Evolutionary conservation across 2,113 vertebrate species (phyloP).

Genomic region (Bubo blakistoni): DNA sequence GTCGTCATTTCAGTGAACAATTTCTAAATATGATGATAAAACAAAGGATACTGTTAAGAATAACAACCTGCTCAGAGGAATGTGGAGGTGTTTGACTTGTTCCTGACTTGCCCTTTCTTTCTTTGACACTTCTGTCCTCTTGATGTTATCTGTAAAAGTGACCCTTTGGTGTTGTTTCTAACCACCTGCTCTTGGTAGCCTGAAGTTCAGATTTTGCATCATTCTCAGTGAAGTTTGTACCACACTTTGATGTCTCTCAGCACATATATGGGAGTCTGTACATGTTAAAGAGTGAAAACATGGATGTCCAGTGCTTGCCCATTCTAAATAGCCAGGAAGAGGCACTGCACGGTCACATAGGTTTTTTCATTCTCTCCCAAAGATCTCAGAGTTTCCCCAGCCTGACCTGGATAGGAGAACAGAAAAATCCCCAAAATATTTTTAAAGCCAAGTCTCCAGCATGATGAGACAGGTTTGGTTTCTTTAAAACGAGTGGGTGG

Average conservation of each 20-base stretch:
- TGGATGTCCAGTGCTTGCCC: background rate
- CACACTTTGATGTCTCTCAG: background rate
- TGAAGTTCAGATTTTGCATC: background rate
- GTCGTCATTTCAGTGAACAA: background rate
- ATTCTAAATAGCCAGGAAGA: background rate
- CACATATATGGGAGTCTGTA: background rate
- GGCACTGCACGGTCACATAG: background rate
- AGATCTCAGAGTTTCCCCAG: background rate
- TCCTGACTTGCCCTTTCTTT: background rate
- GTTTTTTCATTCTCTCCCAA: background rate
- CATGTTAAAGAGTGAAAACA: background rate
- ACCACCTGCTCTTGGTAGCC: background rate
- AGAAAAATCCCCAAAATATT: background rate
- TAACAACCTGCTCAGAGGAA: background rate
- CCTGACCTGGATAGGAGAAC: background rate
- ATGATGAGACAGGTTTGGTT: background rate
- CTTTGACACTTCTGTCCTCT: background rate
- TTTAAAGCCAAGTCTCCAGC: background rate
- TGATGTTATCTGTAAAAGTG: background rate
- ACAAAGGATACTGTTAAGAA: background rate
- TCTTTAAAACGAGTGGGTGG: background rate
- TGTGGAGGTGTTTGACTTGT: background rate
- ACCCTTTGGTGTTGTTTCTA: background rate
- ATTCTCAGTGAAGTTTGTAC: background rate
- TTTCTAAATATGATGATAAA: background rate